Base-by-base conservation (phyloP, 2,797 vertebrate genomes). In the Chromobotia macracanthus region DNA sequence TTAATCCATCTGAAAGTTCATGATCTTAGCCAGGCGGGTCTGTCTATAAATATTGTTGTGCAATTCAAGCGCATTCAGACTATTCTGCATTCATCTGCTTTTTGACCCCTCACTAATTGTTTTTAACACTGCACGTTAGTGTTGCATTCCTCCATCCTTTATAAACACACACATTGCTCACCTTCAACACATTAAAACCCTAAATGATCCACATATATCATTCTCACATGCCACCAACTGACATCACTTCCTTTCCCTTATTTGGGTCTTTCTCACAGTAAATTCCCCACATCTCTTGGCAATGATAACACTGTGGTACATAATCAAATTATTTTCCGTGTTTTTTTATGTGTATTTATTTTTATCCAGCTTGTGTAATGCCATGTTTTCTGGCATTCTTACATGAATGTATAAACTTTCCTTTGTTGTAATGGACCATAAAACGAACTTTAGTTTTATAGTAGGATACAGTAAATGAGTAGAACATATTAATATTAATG, bases 1-100 rank as follows among this genome's bases (percentile, higher is more conserved):
- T 75, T 25, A 25, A 75, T 66, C 19, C 51, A 48, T 35, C n/a
- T 31, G 46, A 65, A 75, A 75, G 60, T 48, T 23, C 28, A 65
- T 41, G 31, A 25, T 13, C 58, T 64, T 35, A 64, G 8, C 12
- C 72, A 51, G 56, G 2, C 44, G 48, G 18, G 7, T 61, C 11
- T 61, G 60, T 73, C 16, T 48, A 60, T 18, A 73, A 44, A 63
- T 73, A 60, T 21, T 58, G 53, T 6, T 46, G 21, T 5, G 3
- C 9, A 60, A 48, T 13, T 18, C 56, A 50, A 51, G 11, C 31
- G 31, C 21, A 18, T 50, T 28, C 1, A 25, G n/a, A 50, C 8
- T 18, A 8, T 28, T 9, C 63, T 50, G 25, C 3, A 16, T 19
- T 28, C 1, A 16, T 46, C 12, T 46, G 21, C 19, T 44, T 15